A percentile compares a stretch with the other conserved stretches of the same genome.
Evolutionary conservation across 2,113 vertebrate genomes (phyloP).

Genomic region (Myocastor coypus): DNA sequence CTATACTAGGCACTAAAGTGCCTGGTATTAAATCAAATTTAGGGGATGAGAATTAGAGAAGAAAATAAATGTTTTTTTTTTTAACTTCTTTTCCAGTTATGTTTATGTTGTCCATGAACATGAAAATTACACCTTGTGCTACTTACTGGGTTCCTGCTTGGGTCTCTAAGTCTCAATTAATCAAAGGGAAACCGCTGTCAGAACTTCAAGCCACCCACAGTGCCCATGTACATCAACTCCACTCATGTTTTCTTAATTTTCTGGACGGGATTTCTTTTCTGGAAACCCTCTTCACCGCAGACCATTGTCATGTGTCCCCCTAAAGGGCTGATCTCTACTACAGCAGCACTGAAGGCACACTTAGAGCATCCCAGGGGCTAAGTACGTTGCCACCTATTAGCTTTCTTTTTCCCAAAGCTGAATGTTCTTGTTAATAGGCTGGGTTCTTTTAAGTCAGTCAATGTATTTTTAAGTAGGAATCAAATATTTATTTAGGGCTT

Average conservation of each 20-base stretch:
- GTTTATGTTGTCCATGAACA: neutral
- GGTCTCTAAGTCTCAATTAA: neutral
- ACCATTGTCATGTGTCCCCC: neutral
- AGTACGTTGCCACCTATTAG: neutral
- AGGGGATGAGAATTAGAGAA: neutral
- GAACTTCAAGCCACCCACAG: neutral
- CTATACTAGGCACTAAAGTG: neutral
- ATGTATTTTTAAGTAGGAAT: neutral
- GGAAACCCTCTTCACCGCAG: neutral
- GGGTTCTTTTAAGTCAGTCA: neutral
- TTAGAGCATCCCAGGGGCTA: neutral
- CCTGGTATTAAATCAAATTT: neutral
- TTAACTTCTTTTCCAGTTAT: neutral
- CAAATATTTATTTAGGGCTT: conserved; percentile 15
- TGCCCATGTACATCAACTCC: neutral
- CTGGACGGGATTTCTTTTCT: neutral
- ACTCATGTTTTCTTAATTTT: neutral
- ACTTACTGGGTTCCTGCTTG: neutral
- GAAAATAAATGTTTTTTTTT: neutral
- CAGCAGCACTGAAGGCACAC: neutral
- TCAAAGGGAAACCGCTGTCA: neutral
- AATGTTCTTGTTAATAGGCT: neutral
- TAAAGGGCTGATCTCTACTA: neutral
- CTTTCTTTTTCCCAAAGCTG: neutral
- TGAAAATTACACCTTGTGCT: neutral